These are phyloP conservation scores for Drosophila diplacantha DNA, from an alignment of 2,888 invertebrate genomes.

Conservation along the genomic window DNA sequence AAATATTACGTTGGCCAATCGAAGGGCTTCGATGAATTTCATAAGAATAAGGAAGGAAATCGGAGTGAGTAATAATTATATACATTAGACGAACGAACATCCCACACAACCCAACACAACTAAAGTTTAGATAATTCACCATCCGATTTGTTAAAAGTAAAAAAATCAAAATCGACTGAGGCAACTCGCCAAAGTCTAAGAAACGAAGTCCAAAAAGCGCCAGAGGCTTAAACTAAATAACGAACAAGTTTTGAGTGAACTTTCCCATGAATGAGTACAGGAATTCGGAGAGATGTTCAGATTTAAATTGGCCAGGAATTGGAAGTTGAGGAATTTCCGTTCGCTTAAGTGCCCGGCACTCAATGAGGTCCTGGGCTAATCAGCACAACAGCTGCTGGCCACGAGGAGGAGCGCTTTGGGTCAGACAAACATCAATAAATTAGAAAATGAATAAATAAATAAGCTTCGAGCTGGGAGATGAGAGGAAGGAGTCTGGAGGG, in stretches of 20 bases:
- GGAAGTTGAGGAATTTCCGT: slow-evolving; percentile 4
- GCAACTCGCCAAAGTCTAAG: background rate
- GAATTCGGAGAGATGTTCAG: background rate
- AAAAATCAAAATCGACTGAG: slow-evolving; percentile 46
- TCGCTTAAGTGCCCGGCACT: slow-evolving; percentile 13
- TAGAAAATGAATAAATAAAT: slow-evolving; percentile 74
- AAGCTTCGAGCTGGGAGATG: slow-evolving; percentile 51
- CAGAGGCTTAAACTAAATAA: slow-evolving; percentile 14
- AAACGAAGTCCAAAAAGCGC: slow-evolving; percentile 11
- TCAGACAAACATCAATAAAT: slow-evolving; percentile 72
- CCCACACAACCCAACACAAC: slow-evolving; percentile 21
- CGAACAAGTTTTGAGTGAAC: slow-evolving; percentile 4
- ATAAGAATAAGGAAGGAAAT: background rate
- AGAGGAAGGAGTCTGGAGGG: slow-evolving; percentile 14
- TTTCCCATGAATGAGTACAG: background rate
- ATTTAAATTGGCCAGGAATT: slow-evolving; percentile 16
- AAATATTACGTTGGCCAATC: slow-evolving; percentile 4
- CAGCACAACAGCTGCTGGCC: slow-evolving; percentile 36
- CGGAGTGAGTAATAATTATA: background rate
- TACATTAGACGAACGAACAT: background rate
- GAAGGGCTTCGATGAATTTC: slow-evolving; percentile 4
- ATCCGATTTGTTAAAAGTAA: slow-evolving; percentile 13
- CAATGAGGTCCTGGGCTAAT: slow-evolving; percentile 30
- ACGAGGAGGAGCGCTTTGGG: slow-evolving; percentile 42
- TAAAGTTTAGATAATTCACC: slow-evolving; percentile 17